phyloP scores from a whole-genome alignment of 2,797 vertebrate genomes.

The Borostomias antarcticus region DNA sequence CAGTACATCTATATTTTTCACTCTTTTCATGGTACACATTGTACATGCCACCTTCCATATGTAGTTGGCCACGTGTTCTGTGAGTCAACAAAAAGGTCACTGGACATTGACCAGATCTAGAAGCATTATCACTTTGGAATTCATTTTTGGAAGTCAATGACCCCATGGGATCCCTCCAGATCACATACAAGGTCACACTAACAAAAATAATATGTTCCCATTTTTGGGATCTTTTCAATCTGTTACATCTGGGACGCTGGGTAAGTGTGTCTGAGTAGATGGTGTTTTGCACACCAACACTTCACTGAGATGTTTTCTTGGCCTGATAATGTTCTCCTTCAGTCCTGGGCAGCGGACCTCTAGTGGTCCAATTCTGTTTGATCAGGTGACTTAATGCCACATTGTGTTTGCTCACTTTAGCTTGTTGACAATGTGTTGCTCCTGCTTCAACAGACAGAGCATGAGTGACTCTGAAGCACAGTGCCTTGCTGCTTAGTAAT shows the following conservation, averaged over 20 bases:
- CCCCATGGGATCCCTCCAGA: constrained; percentile 23
- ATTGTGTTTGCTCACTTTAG: constrained; percentile 29
- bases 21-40: constrained; percentile 1
- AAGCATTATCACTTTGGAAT: constrained; percentile 28
- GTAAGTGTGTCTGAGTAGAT: not conserved
- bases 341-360: constrained; percentile 13
- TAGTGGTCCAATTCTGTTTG: constrained; percentile 23
- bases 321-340: constrained; percentile 16
- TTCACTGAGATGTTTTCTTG: not conserved
- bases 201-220: not conserved
- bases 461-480: constrained; percentile 11
- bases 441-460: constrained; percentile 12
- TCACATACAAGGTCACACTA: constrained; percentile 21
- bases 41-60: not conserved
- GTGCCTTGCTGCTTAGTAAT: no score
- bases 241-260: not conserved
- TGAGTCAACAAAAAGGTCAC: constrained; percentile 1
- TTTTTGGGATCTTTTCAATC: not conserved
- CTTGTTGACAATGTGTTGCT: constrained; percentile 13
- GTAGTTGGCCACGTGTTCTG: not conserved
- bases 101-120: not conserved
- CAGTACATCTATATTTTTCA: no score
- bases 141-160: constrained; percentile 34
- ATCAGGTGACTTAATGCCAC: constrained; percentile 28
- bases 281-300: not conserved